Percentiles rank a stretch among this genome's conserved stretches.
Conservation (phyloP, 2,113 vertebrate species). For the Rousettus leschenaultii region DNA sequence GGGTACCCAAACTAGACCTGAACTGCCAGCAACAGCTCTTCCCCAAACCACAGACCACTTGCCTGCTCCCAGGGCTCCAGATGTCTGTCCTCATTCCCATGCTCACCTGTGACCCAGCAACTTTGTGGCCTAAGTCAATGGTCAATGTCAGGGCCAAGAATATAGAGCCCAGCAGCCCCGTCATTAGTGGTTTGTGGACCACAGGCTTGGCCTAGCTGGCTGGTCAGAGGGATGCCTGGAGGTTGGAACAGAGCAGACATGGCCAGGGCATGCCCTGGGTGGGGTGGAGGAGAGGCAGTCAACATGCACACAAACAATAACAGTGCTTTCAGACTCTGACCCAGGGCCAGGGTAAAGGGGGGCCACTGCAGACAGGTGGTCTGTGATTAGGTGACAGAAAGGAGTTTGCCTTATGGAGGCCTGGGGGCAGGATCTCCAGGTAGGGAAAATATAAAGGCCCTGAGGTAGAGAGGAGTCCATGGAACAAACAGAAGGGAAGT, state of each 20-base stretch:
- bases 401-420: background rate
- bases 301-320: background rate
- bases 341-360: background rate
- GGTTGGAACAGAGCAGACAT: background rate
- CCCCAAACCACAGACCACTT: background rate
- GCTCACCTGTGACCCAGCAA: background rate
- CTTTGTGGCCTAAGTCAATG: background rate
- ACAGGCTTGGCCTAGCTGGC: background rate
- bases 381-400: background rate
- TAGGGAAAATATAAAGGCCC: background rate
- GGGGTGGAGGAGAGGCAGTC: background rate
- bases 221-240: background rate
- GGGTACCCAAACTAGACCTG: background rate
- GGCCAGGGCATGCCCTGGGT: background rate
- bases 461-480: background rate
- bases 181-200: constrained; percentile 51
- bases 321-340: background rate
- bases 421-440: background rate
- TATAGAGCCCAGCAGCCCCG: background rate
- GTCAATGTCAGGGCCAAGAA: background rate
- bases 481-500: background rate
- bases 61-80: background rate
- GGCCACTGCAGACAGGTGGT: background rate
- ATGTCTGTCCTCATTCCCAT: background rate
- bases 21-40: background rate